Evolutionary conservation across 2,888 invertebrate genomes (phyloP).

Genomic region (Rotaria socialis): DNA sequence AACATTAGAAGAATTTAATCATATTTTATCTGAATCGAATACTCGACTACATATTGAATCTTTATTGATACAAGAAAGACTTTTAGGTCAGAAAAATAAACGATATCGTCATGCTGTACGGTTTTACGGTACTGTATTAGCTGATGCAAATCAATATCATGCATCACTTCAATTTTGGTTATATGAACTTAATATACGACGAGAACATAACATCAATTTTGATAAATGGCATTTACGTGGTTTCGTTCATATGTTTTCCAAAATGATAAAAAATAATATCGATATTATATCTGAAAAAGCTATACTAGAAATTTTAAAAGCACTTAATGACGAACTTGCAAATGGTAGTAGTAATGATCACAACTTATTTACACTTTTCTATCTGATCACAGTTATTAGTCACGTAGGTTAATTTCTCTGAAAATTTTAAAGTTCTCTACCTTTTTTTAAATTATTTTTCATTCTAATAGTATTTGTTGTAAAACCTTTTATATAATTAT

Average conservation of each 20-base stretch:
- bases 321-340: not conserved
- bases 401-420: not conserved
- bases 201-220: not conserved
- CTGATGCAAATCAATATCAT: not conserved
- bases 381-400: not conserved
- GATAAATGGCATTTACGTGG: conserved; percentile 8
- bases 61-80: not conserved
- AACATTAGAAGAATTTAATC: not conserved
- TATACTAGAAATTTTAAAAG: not conserved
- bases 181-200: not conserved
- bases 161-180: not conserved
- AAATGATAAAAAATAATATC: not conserved
- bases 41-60: not conserved
- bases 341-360: not conserved
- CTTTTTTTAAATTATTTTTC: no score
- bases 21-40: not conserved
- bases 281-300: not conserved
- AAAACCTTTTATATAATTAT: no score
- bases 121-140: not conserved
- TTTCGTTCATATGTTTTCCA: not conserved
- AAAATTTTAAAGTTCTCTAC: not conserved
- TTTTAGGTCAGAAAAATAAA: conserved; percentile 14
- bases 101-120: conserved; percentile 5
- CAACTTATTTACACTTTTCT: not conserved
- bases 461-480: no score